phyloP scores from a whole-genome alignment of 2,797 vertebrate genomes.

The Dendrocincla fuliginosa region DNA sequence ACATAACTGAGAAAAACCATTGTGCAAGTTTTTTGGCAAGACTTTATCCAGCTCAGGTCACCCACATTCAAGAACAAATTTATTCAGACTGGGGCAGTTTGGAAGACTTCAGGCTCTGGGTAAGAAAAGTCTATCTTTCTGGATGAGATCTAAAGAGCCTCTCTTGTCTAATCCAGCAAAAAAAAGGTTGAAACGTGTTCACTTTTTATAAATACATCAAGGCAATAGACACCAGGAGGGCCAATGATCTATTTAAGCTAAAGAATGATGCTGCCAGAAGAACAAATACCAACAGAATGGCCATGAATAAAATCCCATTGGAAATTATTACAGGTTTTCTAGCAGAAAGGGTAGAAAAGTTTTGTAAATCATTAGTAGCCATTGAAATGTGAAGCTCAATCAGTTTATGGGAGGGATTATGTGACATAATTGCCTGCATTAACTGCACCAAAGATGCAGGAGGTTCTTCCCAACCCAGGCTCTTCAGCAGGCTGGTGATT shows the following conservation, averaged over 20 bases:
- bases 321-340: conserved; percentile 11
- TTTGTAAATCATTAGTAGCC: background rate
- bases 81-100: background rate
- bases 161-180: background rate
- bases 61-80: background rate
- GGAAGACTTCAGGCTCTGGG: background rate
- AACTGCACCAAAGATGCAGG: background rate
- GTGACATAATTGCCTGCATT: background rate
- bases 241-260: background rate
- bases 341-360: background rate
- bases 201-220: background rate
- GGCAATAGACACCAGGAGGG: background rate
- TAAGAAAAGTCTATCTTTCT: background rate
- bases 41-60: background rate
- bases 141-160: background rate
- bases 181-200: background rate
- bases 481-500: background rate
- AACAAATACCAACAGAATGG: background rate
- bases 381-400: background rate
- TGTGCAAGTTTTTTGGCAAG: conserved; percentile 4
- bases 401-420: background rate
- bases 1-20: background rate
- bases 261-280: background rate
- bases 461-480: background rate
- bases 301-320: background rate